A percentile compares a stretch with the other conserved stretches of the same genome.
phyloP scores from a whole-genome alignment of 2,113 vertebrate genomes.

The Orientallactaga bullata region DNA sequence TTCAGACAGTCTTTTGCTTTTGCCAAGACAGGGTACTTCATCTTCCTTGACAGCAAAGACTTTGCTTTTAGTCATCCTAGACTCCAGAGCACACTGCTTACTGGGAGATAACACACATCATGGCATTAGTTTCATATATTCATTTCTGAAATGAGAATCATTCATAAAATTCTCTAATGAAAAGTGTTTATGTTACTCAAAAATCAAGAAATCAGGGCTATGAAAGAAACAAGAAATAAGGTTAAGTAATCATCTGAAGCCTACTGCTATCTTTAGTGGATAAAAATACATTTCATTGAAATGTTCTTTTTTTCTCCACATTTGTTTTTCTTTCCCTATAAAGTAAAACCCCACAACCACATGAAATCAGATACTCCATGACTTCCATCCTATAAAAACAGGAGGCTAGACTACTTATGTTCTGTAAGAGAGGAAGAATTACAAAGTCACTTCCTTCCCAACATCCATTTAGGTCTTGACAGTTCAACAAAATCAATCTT shows the following conservation, averaged over 20 bases:
- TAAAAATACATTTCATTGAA: slow-evolving; percentile 1
- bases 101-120: neutral
- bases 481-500: slow-evolving; percentile 10
- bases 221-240: slow-evolving; percentile 21
- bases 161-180: slow-evolving; percentile 35
- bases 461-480: neutral
- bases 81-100: neutral
- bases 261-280: neutral
- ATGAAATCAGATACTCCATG: neutral
- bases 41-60: slow-evolving; percentile 26
- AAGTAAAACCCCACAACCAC: neutral
- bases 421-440: neutral
- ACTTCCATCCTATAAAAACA: neutral
- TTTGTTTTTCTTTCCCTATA: slow-evolving; percentile 25
- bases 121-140: neutral
- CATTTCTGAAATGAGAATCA: slow-evolving; percentile 11
- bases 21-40: slow-evolving; percentile 18
- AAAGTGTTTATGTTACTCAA: slow-evolving; percentile 15
- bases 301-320: slow-evolving; percentile 16
- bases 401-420: neutral
- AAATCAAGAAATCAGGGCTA: slow-evolving; percentile 28
- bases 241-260: neutral
- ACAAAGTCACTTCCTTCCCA: neutral
- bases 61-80: neutral
- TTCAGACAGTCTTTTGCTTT: neutral